These are phyloP conservation scores for Trichogramma dendrolimi DNA, from an alignment of 2,888 invertebrate genomes.

Conservation along the genomic window DNA sequence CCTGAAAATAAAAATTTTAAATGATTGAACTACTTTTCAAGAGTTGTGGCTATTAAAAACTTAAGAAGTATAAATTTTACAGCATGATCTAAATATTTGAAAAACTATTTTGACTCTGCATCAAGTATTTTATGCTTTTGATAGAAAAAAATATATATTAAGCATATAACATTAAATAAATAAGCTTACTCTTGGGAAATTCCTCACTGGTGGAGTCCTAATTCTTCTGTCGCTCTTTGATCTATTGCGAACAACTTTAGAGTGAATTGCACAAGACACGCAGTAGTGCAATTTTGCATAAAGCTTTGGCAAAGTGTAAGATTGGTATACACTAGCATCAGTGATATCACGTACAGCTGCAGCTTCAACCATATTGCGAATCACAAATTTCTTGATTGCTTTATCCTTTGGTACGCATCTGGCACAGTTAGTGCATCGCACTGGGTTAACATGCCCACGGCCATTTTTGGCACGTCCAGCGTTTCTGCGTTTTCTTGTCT, in stretches of 20 bases:
- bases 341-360: conserved; percentile 97
- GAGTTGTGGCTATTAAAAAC: neutral
- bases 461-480: conserved; percentile 99
- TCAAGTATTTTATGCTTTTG: no score
- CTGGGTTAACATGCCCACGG: conserved; percentile 95
- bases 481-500: conserved; percentile 97
- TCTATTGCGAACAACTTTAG: conserved; percentile 97
- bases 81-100: no score
- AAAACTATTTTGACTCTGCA: no score
- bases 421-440: conserved; percentile 98
- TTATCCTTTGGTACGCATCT: conserved; percentile 99
- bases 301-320: conserved; percentile 94
- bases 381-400: conserved; percentile 99
- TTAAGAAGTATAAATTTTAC: neutral
- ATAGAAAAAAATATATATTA: neutral
- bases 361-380: conserved; percentile 98
- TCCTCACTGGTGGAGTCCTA: conserved; percentile 91
- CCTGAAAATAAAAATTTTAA: conserved; percentile 42
- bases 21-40: neutral
- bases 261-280: conserved; percentile 99
- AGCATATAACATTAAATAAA: neutral
- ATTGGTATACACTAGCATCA: conserved; percentile 91
- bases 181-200: conserved; percentile 67
- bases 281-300: conserved; percentile 99
- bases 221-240: conserved; percentile 95